These are phyloP conservation scores for Dunckerocampus dactyliophorus DNA, from an alignment of 2,113 vertebrate genomes.

Conservation along the genomic window DNA sequence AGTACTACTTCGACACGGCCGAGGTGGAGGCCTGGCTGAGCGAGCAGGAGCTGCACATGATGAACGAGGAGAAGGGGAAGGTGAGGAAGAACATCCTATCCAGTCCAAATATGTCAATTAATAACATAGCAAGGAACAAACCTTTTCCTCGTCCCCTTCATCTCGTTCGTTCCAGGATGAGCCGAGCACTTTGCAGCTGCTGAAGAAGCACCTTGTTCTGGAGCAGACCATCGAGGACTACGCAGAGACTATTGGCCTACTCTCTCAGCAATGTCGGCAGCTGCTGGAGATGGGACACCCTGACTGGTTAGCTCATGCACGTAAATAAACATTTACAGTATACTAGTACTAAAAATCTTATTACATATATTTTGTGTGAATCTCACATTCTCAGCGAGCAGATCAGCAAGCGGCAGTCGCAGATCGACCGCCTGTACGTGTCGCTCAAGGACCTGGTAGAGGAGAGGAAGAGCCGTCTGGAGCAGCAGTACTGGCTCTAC, in stretches of 20 bases:
- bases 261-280: slow-evolving; percentile 87
- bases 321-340: not conserved
- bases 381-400: slow-evolving; percentile 75
- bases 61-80: slow-evolving; percentile 95
- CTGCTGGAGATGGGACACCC: slow-evolving; percentile 88
- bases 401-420: slow-evolving; percentile 92
- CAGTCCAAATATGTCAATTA: too few species aligned
- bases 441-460: slow-evolving; percentile 94
- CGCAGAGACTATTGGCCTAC: slow-evolving; percentile 88
- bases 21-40: slow-evolving; percentile 93
- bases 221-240: slow-evolving; percentile 94
- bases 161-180: slow-evolving; percentile 78
- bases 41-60: slow-evolving; percentile 92
- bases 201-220: slow-evolving; percentile 88
- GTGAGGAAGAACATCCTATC: slow-evolving; percentile 52
- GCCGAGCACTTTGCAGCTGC: slow-evolving; percentile 87
- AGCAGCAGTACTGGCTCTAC: slow-evolving; percentile 96
- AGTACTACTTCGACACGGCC: slow-evolving; percentile 87
- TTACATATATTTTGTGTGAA: not conserved
- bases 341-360: not conserved
- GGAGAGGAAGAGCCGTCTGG: slow-evolving; percentile 83
- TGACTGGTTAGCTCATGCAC: slow-evolving; percentile 75
- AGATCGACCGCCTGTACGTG: slow-evolving; percentile 94
- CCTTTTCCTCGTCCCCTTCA: not conserved
- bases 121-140: too few species aligned